These are phyloP conservation scores for Eupithecia inturbata DNA, from an alignment of 2,888 invertebrate genomes.

Conservation along the genomic window DNA sequence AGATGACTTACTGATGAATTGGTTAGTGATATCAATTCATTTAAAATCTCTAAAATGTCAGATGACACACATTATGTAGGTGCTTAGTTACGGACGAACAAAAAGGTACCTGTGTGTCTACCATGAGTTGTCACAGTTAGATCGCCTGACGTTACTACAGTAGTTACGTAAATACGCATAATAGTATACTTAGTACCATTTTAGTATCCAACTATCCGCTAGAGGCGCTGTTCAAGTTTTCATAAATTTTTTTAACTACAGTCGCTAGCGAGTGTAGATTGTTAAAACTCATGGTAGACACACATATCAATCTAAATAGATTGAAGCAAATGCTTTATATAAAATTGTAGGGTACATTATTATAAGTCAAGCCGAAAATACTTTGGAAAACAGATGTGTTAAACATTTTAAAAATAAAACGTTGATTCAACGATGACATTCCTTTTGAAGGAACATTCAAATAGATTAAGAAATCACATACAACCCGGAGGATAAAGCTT, in stretches of 20 bases:
- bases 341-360: not conserved
- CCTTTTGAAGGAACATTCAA: slow-evolving; percentile 24
- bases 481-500: slow-evolving; percentile 25
- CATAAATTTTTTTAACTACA: too few species aligned
- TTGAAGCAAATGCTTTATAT: not conserved
- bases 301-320: not conserved
- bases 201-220: too few species aligned
- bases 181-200: too few species aligned
- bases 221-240: too few species aligned
- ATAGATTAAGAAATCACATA: slow-evolving; percentile 33
- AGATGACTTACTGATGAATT: too few species aligned
- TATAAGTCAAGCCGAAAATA: not conserved
- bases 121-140: too few species aligned
- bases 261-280: too few species aligned
- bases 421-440: slow-evolving; percentile 26
- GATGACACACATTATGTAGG: not conserved
- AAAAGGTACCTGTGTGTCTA: not conserved
- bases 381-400: not conserved
- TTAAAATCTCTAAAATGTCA: not conserved
- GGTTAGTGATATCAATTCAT: not conserved
- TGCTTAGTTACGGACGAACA: not conserved
- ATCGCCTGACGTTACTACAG: too few species aligned
- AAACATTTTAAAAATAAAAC: not conserved
- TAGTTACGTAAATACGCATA: too few species aligned
- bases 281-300: too few species aligned